phyloP scores from a whole-genome alignment of 2,888 invertebrate species.

The Eupeodes latifasciatus region DNA sequence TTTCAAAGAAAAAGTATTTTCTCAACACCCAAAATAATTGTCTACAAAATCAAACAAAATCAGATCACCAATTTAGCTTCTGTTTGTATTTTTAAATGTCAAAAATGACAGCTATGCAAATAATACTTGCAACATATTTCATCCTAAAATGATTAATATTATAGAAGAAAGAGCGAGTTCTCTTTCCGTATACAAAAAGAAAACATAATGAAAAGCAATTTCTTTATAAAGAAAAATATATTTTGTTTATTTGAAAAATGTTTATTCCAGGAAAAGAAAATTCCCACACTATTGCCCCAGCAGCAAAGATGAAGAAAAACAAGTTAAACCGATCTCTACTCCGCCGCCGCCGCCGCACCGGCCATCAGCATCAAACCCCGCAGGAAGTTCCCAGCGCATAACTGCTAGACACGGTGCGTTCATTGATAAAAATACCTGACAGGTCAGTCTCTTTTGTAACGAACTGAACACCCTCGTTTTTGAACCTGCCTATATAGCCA shows the following conservation, averaged over 20 bases:
- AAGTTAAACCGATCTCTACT: neutral
- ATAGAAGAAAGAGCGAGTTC: neutral
- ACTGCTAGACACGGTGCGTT: conserved; percentile 47
- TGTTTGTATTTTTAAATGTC: conserved; percentile 36
- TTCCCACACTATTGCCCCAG: conserved; percentile 73
- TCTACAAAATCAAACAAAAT: neutral
- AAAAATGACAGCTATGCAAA: conserved; percentile 63
- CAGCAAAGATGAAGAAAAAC: conserved; percentile 5
- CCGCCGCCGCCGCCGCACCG: conserved; percentile 1
- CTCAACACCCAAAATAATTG: neutral
- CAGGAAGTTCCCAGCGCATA: conserved; percentile 67
- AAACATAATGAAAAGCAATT: conserved; percentile 10
- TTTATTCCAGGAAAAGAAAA: conserved; percentile 64
- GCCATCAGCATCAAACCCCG: conserved; percentile 46
- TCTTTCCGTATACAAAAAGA: neutral
- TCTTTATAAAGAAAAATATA: conserved; percentile 21
- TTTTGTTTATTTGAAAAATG: conserved; percentile 30
- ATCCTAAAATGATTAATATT: conserved; percentile 54
- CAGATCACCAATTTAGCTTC: neutral
- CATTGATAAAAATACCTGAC: conserved; percentile 64
- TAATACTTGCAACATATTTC: conserved; percentile 27
- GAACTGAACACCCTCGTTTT: conserved; percentile 46
- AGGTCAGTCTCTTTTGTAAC: conserved; percentile 47
- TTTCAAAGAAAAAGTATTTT: neutral
- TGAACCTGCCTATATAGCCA: conserved; percentile 62